Conservation (phyloP, 2,888 invertebrate species). For the Microctonus brassicae region DNA sequence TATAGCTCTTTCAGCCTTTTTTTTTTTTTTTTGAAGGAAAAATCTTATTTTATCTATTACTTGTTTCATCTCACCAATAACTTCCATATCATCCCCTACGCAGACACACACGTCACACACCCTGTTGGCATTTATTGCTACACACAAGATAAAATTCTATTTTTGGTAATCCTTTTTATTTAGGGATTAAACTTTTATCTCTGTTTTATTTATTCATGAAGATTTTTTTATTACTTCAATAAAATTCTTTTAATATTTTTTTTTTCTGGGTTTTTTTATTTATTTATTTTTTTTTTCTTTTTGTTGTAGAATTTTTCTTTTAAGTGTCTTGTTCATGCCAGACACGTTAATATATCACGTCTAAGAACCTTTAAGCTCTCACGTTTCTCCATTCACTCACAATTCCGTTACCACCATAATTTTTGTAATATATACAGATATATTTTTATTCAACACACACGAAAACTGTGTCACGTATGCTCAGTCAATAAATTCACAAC, state of each 20-base stretch:
- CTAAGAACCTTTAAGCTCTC: neutral
- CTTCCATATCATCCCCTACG: conserved; percentile 10
- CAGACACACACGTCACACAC: neutral
- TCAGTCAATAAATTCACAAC: neutral
- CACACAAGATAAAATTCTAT: neutral
- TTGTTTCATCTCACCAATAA: conserved; percentile 35
- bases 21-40: too few relatives aligned
- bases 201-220: too few relatives aligned
- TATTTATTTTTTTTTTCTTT: neutral
- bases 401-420: neutral
- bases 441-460: neutral
- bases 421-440: neutral
- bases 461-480: neutral
- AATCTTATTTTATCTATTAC: conserved; percentile 26
- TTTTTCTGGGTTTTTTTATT: too few relatives aligned
- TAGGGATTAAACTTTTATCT: too few relatives aligned
- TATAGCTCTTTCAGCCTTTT: neutral
- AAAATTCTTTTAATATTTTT: too few relatives aligned
- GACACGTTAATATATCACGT: neutral
- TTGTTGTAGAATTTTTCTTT: neutral
- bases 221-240: too few relatives aligned
- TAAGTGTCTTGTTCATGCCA: neutral
- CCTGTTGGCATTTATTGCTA: neutral
- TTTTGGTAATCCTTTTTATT: too few relatives aligned
- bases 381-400: neutral